Evolutionary conservation across 2,113 vertebrate species (phyloP), one percentile per base, ranked within the genome.

Genomic region (Daboia siamensis): DNA sequence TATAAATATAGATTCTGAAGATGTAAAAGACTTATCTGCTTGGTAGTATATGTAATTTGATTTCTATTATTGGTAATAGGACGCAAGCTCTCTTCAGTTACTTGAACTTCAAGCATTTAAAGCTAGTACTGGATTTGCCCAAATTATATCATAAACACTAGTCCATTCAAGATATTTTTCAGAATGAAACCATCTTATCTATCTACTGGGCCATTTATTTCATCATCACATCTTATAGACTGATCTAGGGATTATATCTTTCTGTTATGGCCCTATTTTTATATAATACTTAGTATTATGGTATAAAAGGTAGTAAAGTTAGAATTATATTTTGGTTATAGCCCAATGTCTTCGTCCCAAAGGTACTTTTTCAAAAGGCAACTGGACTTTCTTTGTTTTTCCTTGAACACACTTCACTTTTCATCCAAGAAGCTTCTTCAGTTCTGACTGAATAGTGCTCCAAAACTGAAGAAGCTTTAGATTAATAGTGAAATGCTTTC

Each of bases 241-340:
- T 0, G 0, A 44, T 61, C 20, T 8, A 29, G 64, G 0, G 90
- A 59, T 86, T 84, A 11, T 64, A 5, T 80, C 33, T 90, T 24
- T 93, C 86, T 90, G 56, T 52, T 84, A 86, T 93, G 74, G 89
- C 90, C 89, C 56, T 23, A 0, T 1, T 92, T 86, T 93, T 95
- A 3, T 0, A 0, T 51, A 5, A 0, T 5, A 2, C 33, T 92
- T 94, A 26, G 64, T 85, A 51, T 51, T 51, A 51, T 90, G 91
- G 26, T 48, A 4, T 86, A 54, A 89, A 92, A 92, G 23, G 8
- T 24, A 26, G 80, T 64, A 90, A 21, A 93, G 93, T 94, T 91
- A 94, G 93, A 94, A 91, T 90, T 10, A 92, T 93, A 94, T 96
- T 96, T 93, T 89, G 94, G 90, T 88, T 59, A 88, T 94, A 95